Evolutionary conservation across 2,797 vertebrate genomes (phyloP).

Genomic region (Yasuhikotakia modesta): DNA sequence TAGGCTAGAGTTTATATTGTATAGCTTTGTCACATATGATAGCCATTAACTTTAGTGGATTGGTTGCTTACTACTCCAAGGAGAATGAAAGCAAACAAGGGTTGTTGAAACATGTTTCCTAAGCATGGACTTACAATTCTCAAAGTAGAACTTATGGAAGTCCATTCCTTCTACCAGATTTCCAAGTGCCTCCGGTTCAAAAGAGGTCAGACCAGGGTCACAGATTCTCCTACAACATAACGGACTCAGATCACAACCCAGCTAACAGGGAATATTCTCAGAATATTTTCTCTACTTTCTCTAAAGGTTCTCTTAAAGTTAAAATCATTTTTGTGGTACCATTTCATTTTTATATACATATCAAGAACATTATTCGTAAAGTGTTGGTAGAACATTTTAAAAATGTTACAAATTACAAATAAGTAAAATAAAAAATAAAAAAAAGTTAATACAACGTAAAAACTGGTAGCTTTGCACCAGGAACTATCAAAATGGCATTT

Average conservation of each 20-base stretch:
- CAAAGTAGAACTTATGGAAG: constrained; percentile 99
- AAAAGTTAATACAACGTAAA: no score
- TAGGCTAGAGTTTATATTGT: neutral
- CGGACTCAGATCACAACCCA: neutral
- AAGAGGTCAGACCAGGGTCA: constrained; percentile 97
- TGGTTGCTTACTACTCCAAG: neutral
- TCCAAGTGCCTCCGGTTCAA: constrained; percentile 97
- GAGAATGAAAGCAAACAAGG: neutral
- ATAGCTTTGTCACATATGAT: neutral
- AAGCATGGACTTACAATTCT: constrained; percentile 85
- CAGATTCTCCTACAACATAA: constrained; percentile 89
- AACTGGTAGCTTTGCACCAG: no score
- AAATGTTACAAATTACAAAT: no score
- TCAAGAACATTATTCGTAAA: no score
- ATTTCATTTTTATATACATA: no score
- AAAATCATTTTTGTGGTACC: no score
- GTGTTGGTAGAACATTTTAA: no score
- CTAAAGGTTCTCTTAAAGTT: no score
- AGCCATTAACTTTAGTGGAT: neutral
- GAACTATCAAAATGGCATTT: no score
- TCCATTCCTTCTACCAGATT: constrained; percentile 99
- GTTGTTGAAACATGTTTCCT: neutral
- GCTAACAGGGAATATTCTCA: no score
- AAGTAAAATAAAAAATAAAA: no score
- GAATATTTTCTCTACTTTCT: no score